Evolutionary conservation across 2,888 invertebrate genomes (phyloP), one percentile per base, ranked within the genome.

Genomic region (Drosophila putrida): DNA sequence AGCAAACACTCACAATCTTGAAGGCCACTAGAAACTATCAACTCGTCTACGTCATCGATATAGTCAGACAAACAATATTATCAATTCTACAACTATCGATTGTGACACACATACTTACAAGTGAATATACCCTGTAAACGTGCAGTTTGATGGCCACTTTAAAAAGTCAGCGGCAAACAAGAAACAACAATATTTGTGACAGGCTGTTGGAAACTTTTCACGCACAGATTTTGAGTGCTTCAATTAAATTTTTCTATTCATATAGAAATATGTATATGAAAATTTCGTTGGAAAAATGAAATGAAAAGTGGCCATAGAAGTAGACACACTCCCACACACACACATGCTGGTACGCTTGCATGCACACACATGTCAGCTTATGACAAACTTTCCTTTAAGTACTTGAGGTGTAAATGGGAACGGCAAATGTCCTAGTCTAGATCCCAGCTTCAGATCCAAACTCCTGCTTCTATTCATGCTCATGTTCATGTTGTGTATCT

Each of bases 371-470:
- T 70, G 72, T 67, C 71, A 53, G 73, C 70, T 69, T 72, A 72
- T 69, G 63, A 64, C 59, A 69, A 71, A 79, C 44, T 68, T 72
- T 64, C 62, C 47, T 31, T 68, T 61, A 73, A 86, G 88, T 71
- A 85, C 83, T 83, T 85, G 77, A 83, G 86, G 83, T 83, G 88
- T 69, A 70, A 83, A 88, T 88, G 71, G 77, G 61, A 67, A 58
- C 67, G 68, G 75, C 58, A 59, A 67, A 59, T 73, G 69, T 73
- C 53, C 75, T 65, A 39, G 62, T 49, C 35, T 31, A 13, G 15
- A 46, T 46, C 13, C 20, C 25, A 43, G 9, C 28, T 25, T 53
- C n/a, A 4, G n/a, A 8, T 10, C 6, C 28, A 20, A 46, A 35
- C 33, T 38, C 13, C 39, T 27, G 15, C 15, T 31, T 25, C 39